Evolutionary conservation across 2,888 invertebrate genomes (phyloP).

Genomic region (Pheosia tremula): DNA sequence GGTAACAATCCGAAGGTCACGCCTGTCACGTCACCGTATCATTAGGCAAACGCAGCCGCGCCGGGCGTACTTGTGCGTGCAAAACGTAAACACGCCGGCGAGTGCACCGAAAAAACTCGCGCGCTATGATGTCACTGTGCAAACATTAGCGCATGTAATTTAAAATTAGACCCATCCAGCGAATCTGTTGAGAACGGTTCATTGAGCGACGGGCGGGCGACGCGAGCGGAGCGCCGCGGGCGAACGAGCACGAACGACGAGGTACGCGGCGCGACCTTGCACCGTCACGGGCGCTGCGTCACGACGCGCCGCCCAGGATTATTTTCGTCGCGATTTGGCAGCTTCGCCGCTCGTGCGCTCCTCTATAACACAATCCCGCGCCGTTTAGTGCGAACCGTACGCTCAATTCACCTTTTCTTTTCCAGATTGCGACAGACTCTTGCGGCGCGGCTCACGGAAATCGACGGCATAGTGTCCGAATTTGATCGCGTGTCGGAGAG

Average conservation of each 20-base stretch:
- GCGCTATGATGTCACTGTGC: conserved; percentile 79
- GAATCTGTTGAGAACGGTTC: conserved; percentile 71
- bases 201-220: conserved; percentile 82
- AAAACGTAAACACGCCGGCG: conserved; percentile 77
- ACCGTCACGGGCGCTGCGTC: conserved; percentile 73
- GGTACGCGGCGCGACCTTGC: conserved; percentile 77
- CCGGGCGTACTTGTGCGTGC: conserved; percentile 47
- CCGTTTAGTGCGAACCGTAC: conserved; percentile 51
- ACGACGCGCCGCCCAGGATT: conserved; percentile 70
- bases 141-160: conserved; percentile 75
- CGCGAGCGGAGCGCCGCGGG: conserved; percentile 79
- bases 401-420: conserved; percentile 58
- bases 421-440: conserved; percentile 92
- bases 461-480: conserved; percentile 89
- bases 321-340: conserved; percentile 82
- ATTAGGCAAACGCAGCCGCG: conserved; percentile 58
- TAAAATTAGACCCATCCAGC: conserved; percentile 77
- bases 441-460: conserved; percentile 90
- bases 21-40: conserved; percentile 58
- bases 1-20: conserved; percentile 52
- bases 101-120: conserved; percentile 75
- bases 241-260: conserved; percentile 77
- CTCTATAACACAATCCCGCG: conserved; percentile 53
- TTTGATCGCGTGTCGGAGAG: conserved; percentile 89
- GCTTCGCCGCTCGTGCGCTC: conserved; percentile 59